Conservation (phyloP, 2,113 vertebrate genomes). For the Ciconia maguari region DNA sequence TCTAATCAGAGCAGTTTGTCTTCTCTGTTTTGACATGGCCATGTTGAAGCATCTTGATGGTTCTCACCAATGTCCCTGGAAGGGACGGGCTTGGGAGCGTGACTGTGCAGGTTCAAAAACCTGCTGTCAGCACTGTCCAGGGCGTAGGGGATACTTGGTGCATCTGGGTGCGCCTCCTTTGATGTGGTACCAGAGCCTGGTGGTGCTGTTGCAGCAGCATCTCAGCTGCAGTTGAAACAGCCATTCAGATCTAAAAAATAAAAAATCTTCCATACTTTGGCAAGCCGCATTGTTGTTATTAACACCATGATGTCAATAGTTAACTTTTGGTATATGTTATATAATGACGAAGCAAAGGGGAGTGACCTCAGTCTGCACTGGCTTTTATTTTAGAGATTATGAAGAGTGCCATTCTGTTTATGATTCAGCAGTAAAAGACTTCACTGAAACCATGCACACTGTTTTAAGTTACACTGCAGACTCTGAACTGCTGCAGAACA, state of each 20-base stretch:
- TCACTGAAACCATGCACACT: background rate
- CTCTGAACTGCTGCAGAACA: background rate
- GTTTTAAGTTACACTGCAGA: background rate
- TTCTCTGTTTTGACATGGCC: background rate
- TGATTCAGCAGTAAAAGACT: background rate
- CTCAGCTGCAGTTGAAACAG: background rate
- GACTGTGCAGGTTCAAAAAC: background rate
- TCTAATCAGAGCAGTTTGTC: background rate
- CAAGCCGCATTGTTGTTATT: accelerated
- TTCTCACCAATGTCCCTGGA: background rate
- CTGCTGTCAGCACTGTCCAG: background rate
- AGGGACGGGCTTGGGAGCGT: accelerated
- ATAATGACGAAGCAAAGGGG: background rate
- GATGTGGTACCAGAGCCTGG: accelerated
- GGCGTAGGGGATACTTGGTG: too few relatives aligned
- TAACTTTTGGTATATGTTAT: background rate
- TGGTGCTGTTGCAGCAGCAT: background rate
- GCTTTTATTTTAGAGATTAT: background rate
- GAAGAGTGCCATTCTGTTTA: background rate
- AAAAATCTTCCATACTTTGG: background rate
- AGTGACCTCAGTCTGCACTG: background rate
- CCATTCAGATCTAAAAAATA: background rate
- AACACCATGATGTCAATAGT: background rate
- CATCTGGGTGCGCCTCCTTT: background rate
- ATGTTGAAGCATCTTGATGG: background rate